Evolutionary conservation across 2,113 vertebrate genomes (phyloP).

Genomic region (Coregonus clupeaformis): DNA sequence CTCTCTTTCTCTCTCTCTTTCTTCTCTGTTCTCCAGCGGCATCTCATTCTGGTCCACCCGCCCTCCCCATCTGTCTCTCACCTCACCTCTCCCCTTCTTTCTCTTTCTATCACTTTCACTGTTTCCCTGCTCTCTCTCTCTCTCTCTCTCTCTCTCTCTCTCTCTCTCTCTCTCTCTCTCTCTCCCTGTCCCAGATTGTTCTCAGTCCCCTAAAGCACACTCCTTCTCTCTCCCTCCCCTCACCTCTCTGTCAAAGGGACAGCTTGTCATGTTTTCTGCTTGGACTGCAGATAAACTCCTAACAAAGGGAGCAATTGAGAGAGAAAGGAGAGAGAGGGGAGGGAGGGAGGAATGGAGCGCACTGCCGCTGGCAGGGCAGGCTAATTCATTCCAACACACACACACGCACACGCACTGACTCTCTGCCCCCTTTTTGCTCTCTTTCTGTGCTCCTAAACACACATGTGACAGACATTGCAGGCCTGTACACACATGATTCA

Average conservation of each 20-base stretch:
- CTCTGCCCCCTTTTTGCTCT: too few relatives aligned
- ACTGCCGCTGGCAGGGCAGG: slow-evolving; percentile 4
- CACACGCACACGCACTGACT: not conserved
- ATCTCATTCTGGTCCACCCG: too few relatives aligned
- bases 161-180: not conserved
- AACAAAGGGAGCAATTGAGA: slow-evolving; percentile 37
- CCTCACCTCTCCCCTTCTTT: not conserved
- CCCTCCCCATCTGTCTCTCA: too few relatives aligned
- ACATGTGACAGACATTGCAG: too few relatives aligned
- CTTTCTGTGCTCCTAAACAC: not conserved
- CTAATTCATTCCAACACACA: slow-evolving; percentile 12
- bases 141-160: slow-evolving; percentile 13
- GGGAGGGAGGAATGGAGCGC: not conserved
- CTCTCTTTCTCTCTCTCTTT: not conserved
- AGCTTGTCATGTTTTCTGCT: slow-evolving; percentile 50
- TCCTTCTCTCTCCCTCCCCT: not conserved
- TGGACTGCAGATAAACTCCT: slow-evolving; percentile 41
- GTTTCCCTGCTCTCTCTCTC: not conserved
- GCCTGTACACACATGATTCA: too few relatives aligned
- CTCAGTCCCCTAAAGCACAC: too few relatives aligned
- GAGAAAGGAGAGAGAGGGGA: slow-evolving; percentile 9
- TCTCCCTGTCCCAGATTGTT: not conserved
- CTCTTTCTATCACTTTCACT: not conserved
- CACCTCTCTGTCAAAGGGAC: slow-evolving; percentile 22
- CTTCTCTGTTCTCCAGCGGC: too few relatives aligned